Conservation (phyloP, 2,797 vertebrate species). For the Pseudopleuronectes americanus region DNA sequence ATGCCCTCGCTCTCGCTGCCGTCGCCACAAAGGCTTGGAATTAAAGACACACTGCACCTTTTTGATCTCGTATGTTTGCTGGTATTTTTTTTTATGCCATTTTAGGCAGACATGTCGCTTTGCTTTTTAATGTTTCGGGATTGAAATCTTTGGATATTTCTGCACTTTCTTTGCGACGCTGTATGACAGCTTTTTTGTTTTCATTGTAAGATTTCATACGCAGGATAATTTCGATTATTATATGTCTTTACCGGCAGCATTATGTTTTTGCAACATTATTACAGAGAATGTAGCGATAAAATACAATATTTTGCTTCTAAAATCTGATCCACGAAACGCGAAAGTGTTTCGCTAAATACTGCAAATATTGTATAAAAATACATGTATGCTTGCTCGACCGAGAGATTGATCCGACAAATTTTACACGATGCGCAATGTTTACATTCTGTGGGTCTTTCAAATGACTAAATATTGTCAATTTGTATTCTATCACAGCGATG, state of each 20-base stretch:
- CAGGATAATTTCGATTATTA: not conserved
- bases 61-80: conserved; percentile 40
- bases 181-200: conserved; percentile 8
- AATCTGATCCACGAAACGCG: conserved; percentile 5
- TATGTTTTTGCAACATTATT: not conserved
- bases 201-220: conserved; percentile 3
- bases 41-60: conserved; percentile 71
- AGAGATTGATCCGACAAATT: not conserved
- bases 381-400: not conserved
- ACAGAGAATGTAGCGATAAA: not conserved
- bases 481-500: not conserved
- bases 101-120: conserved; percentile 29
- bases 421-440: not conserved
- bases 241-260: not conserved
- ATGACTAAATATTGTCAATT: not conserved
- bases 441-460: not conserved
- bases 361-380: conserved; percentile 9
- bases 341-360: conserved; percentile 37
- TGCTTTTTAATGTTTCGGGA: conserved; percentile 35
- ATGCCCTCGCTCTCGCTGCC: conserved; percentile 60
- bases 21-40: conserved; percentile 54
- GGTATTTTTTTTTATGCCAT: conserved; percentile 24
- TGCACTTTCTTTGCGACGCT: conserved; percentile 18
- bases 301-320: conserved; percentile 13
- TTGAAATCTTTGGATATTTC: conserved; percentile 49